Evolutionary conservation across 53 echinoderm and acorn worm species (phyloP).

Genomic region (Echinarachnius parma): DNA sequence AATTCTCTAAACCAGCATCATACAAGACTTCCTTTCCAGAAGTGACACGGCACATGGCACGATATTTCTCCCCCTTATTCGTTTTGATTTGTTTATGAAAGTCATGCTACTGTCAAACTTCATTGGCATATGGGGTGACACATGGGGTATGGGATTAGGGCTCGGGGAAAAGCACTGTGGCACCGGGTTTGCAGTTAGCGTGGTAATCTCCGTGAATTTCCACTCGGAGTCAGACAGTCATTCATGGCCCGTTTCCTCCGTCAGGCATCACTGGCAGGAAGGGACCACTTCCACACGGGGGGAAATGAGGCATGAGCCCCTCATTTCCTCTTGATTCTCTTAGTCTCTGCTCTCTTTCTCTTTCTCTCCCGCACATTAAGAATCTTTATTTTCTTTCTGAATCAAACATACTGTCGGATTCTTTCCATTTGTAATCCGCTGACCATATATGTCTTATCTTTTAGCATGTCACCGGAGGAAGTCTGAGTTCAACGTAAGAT

Average conservation of each 20-base stretch:
- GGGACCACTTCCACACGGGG: conserved; percentile 40
- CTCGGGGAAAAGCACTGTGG: conserved; percentile 8
- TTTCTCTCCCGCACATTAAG: conserved; percentile 11
- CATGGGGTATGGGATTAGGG: conserved; percentile 39
- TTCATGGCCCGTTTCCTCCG: conserved; percentile 41
- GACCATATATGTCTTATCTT: no score
- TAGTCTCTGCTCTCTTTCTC: neutral
- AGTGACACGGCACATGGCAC: neutral
- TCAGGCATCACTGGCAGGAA: conserved; percentile 47
- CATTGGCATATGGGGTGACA: conserved; percentile 19
- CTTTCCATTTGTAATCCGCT: no score
- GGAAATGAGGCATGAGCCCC: conserved; percentile 49
- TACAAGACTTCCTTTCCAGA: no score
- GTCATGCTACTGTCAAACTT: no score
- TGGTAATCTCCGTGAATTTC: conserved; percentile 32
- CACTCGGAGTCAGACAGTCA: conserved; percentile 48
- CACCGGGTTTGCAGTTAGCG: neutral
- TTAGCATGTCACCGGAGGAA: no score
- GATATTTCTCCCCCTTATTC: neutral
- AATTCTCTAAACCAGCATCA: no score
- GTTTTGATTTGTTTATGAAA: conserved; percentile 3
- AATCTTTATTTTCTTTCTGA: neutral
- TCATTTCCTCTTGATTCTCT: conserved; percentile 27
- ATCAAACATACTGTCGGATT: neutral
- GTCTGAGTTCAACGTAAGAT: neutral